A percentile compares a stretch with the other conserved stretches of the same genome.
These are phyloP conservation scores for Sylvia borin DNA, from an alignment of 2,797 vertebrate genomes.

Conservation along the genomic window DNA sequence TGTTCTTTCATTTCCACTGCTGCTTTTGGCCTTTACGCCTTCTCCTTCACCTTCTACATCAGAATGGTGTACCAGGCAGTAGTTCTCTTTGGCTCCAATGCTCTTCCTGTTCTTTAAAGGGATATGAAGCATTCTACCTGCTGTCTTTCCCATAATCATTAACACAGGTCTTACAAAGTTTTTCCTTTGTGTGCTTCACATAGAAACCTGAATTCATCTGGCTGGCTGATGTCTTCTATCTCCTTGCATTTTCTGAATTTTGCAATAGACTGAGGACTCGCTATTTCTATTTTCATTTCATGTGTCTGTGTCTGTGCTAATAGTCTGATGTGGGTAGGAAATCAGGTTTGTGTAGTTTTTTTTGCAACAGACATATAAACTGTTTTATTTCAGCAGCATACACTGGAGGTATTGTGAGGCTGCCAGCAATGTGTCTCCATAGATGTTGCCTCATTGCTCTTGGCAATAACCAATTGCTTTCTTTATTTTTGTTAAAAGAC, in stretches of 20 bases:
- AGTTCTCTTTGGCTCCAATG: background rate
- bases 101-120: background rate
- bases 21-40: background rate
- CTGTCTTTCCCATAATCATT: background rate
- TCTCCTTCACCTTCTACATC: background rate
- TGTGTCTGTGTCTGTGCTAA: background rate
- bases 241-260: background rate
- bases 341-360: background rate
- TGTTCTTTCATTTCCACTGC: background rate
- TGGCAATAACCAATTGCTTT: background rate
- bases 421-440: background rate
- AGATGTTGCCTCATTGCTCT: background rate
- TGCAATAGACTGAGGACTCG: background rate
- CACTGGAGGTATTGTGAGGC: background rate
- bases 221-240: background rate
- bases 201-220: background rate
- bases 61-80: background rate
- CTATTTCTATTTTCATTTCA: background rate
- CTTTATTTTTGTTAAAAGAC: background rate
- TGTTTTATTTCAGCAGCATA: background rate
- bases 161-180: background rate
- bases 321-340: background rate
- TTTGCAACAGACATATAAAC: background rate
- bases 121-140: background rate
- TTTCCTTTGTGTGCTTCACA: background rate